These are phyloP conservation scores for Drosophila hamatofila DNA, from an alignment of 2,888 invertebrate species.

Conservation along the genomic window DNA sequence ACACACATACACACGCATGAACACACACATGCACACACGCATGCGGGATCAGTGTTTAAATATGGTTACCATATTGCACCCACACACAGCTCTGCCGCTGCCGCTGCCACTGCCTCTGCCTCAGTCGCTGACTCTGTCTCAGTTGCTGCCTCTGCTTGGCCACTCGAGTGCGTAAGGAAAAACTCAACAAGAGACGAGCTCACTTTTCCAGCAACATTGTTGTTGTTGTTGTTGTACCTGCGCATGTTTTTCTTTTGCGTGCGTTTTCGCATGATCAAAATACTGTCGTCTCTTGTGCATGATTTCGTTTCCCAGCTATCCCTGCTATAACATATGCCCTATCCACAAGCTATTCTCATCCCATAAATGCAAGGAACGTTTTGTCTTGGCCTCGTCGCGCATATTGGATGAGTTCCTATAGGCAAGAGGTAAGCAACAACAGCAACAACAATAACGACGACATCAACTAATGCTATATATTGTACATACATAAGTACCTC, in stretches of 20 bases:
- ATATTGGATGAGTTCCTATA: constrained; percentile 79
- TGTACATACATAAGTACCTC: constrained; percentile 24
- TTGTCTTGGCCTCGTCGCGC: constrained; percentile 63
- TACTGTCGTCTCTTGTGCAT: constrained; percentile 49
- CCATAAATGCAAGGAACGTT: constrained; percentile 52
- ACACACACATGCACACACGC: constrained; percentile 22
- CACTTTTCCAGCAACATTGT: constrained; percentile 60
- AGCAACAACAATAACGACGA: constrained; percentile 3
- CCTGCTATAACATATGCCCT: constrained; percentile 13
- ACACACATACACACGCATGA: constrained; percentile 14
- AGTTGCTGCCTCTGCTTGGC: constrained; percentile 5
- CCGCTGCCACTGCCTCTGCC: constrained; percentile 3
- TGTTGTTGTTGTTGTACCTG: constrained; percentile 65
- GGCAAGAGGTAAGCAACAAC: constrained; percentile 28
- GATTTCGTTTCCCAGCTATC: constrained; percentile 46
- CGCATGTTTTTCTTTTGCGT: constrained; percentile 76
- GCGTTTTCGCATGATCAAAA: constrained; percentile 81
- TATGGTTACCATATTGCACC: constrained; percentile 83
- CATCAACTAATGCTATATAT: constrained; percentile 21
- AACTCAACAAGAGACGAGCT: constrained; percentile 51
- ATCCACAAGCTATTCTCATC: constrained; percentile 26
- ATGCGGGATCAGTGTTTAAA: constrained; percentile 75
- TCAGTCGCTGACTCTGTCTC: constrained; percentile 27
- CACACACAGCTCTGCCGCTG: constrained; percentile 60
- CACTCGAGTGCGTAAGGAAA: constrained; percentile 44